These are phyloP conservation scores for Morelia viridis DNA, from an alignment of 2,797 vertebrate species.

Conservation along the genomic window DNA sequence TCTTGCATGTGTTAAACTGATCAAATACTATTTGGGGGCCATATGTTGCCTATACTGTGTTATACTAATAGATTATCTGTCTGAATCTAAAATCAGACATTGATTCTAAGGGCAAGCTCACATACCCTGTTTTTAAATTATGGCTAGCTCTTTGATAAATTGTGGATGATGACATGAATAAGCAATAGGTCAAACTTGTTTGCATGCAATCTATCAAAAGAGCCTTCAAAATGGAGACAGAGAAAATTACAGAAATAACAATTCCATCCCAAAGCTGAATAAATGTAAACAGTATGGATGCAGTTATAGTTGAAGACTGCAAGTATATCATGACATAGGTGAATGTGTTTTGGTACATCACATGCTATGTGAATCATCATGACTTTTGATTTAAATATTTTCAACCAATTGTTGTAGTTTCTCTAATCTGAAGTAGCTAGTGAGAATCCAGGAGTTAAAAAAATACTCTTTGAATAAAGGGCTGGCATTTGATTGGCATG, in stretches of 20 bases:
- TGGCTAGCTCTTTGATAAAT: not conserved
- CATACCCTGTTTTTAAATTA: slow-evolving; percentile 3
- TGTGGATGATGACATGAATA: not conserved
- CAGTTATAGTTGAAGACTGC: not conserved
- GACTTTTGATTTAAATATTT: not conserved
- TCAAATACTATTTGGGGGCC: not conserved
- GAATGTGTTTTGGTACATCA: not conserved
- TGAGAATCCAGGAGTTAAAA: not conserved
- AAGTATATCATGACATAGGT: not conserved
- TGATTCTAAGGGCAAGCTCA: not conserved
- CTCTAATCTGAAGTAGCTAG: not conserved
- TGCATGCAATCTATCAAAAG: not conserved
- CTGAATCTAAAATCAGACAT: not conserved
- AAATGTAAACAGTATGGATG: not conserved
- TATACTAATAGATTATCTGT: not conserved
- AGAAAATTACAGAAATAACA: not conserved
- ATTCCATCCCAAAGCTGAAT: not conserved
- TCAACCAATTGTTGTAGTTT: not conserved
- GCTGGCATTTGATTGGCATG: not conserved
- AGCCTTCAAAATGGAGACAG: slow-evolving; percentile 3
- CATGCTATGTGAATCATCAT: not conserved
- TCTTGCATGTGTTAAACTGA: not conserved
- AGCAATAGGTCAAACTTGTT: not conserved
- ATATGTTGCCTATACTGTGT: not conserved
- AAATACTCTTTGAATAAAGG: not conserved